Base-by-base conservation (phyloP, 2,113 vertebrate genomes). In the Hemicordylus capensis region DNA sequence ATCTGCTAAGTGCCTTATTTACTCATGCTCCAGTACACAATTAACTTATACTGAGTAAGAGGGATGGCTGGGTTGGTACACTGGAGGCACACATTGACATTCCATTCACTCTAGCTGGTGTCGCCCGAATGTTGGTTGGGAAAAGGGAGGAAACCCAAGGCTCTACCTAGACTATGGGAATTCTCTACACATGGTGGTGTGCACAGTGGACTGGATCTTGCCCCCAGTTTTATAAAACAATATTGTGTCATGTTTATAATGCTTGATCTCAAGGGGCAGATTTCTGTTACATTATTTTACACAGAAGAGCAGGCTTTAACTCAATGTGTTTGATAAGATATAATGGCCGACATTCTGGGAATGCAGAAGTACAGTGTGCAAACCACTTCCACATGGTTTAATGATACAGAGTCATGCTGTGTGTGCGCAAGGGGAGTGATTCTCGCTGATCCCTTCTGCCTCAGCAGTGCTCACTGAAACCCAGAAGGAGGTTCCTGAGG, bases 151-250 rank as follows among this genome's bases (percentile, higher is more conserved):
- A 39, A 69, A 69, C 19, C n/a, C 22, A 20, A 20, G 34, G 4
- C 24, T 59, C 34, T 59, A 31, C 7, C 1, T 0, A 12, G 9
- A 9, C 4, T 20, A 4, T 0, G 0, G 0, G 56, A 44, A 72
- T 44, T 7, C 9, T 44, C 69, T 39, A 72, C 19, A 70, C 26
- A 10, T 70, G 37, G 17, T 42, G 3, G 37, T 51, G 39, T 44
- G 8, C 28, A 51, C n/a, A 48, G 74, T 10, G 37, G 74, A 56
- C 75, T 77, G 37, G 75, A 77, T 59, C 54, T 28, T 24, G 39
- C 31, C 28, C 5, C 12, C 6, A 22, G 39, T 76, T 77, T 64
- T 80, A 8, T 80, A 64, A 26, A 78, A 42, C 61, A 61, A 78
- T 61, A 61, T 56, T 22, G 39, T 63, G 59, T 12, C 31, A 46